Evolutionary conservation across 1,140 invertebrate genomes (phyloP), one percentile per base, ranked within the genome.

Genomic region (Papilio aristodemus): DNA sequence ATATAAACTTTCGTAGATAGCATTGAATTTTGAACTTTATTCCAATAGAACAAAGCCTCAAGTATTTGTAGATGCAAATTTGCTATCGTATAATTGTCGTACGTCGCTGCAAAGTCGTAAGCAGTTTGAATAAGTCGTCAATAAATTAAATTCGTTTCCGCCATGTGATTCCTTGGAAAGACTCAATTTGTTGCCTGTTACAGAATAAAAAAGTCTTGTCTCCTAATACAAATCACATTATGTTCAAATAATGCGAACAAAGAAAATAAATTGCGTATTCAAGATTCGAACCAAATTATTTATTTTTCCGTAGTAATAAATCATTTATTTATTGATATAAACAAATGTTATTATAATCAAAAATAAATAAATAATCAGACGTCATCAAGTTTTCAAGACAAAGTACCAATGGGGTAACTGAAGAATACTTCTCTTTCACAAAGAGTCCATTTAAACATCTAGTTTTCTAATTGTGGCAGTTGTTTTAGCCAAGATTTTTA

Each of bases 81-180:
- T 76, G 80, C 64, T 60, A 67, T 67, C 63, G 76, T 77, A 77
- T 89, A 88, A 91, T 90, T 89, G 86, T 89, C 78, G 77, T 84
- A 75, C 83, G 74, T 83, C 74, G 81, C 81, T 86, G 86, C 71
- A 71, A 77, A 87, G 81, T 77, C 79, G 78, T 83, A 75, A 78
- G 60, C 77, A 81, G 77, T 87, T 86, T 81, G 82, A 89, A 90
- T 90, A 80, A 87, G 85, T 85, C 80, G 79, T 85, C 87, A 76
- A 91, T 91, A 91, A 91, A 91, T 90, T 89, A 91, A 89, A 90
- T 91, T 89, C 72, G 82, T 80, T 91, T 90, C 87, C 87, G 87
- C 86, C 70, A 72, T 83, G 80, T 84, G 81, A 89, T 82, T 89
- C 85, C 82, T 78, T 86, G 87, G 81, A 85, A 88, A 80, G 75